Percentiles rank a stretch among this genome's conserved stretches.
phyloP scores from a whole-genome alignment of 2,113 vertebrate genomes.

The Cinclus mexicanus region DNA sequence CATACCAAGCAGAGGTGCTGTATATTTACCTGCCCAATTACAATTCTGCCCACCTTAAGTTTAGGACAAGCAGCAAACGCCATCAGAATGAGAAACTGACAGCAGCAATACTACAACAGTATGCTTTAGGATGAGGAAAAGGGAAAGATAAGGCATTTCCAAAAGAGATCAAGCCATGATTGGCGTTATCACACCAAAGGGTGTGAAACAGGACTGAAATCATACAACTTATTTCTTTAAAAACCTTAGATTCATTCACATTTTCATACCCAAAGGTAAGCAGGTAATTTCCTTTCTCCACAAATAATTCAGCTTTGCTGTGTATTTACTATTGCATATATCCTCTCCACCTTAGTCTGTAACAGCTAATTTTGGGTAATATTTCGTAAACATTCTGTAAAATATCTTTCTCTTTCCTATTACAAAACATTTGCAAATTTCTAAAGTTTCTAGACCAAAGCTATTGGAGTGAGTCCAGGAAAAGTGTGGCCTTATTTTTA shows the following conservation, averaged over 20 bases:
- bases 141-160: not conserved
- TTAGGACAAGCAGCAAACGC: not conserved
- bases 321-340: not conserved
- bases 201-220: not conserved
- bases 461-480: not conserved
- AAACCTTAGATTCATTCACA: not conserved
- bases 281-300: not conserved
- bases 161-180: not conserved
- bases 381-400: not conserved
- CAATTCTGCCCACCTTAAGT: not conserved
- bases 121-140: not conserved
- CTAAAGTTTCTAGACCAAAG: conserved; percentile 3
- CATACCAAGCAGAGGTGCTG: not conserved
- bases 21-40: not conserved
- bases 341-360: not conserved
- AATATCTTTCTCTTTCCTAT: not conserved
- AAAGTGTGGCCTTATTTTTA: not conserved
- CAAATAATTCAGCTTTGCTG: not conserved
- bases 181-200: not conserved
- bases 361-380: not conserved
- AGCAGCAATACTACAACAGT: not conserved
- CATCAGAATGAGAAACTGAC: not conserved
- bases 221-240: not conserved
- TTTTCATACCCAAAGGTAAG: conserved; percentile 7
- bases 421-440: not conserved